These are phyloP conservation scores for Rhopalosiphum nymphaeae DNA, from an alignment of 2,888 invertebrate genomes.

Conservation along the genomic window DNA sequence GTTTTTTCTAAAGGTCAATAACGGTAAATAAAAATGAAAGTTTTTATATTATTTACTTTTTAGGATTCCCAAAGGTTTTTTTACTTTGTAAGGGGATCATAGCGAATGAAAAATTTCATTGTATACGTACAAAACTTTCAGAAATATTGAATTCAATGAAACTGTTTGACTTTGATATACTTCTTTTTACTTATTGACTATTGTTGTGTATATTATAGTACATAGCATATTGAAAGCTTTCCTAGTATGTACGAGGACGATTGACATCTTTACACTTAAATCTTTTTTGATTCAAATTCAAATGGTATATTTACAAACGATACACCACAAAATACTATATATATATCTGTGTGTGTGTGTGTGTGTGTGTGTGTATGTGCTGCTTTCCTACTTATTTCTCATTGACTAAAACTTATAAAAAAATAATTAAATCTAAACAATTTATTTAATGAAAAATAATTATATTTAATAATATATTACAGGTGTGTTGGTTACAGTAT, in stretches of 20 bases:
- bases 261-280: neutral
- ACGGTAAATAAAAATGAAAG: slow-evolving; percentile 10
- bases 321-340: neutral
- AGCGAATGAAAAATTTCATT: neutral
- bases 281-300: neutral
- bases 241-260: neutral
- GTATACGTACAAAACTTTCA: neutral
- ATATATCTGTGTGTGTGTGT: neutral
- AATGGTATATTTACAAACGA: neutral
- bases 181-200: neutral
- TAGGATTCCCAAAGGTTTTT: neutral
- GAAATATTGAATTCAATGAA: neutral
- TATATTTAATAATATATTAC: neutral
- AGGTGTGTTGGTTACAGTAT: neutral
- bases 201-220: neutral
- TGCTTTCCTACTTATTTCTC: neutral
- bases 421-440: neutral
- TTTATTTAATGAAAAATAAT: neutral
- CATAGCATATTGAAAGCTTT: neutral
- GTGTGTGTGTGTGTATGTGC: too few relatives aligned
- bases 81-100: neutral
- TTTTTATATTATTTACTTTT: neutral
- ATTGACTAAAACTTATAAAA: neutral
- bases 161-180: slow-evolving; percentile 13
- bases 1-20: neutral